Conservation (phyloP, 2,797 vertebrate genomes). For the Neomorphus geoffroyi region DNA sequence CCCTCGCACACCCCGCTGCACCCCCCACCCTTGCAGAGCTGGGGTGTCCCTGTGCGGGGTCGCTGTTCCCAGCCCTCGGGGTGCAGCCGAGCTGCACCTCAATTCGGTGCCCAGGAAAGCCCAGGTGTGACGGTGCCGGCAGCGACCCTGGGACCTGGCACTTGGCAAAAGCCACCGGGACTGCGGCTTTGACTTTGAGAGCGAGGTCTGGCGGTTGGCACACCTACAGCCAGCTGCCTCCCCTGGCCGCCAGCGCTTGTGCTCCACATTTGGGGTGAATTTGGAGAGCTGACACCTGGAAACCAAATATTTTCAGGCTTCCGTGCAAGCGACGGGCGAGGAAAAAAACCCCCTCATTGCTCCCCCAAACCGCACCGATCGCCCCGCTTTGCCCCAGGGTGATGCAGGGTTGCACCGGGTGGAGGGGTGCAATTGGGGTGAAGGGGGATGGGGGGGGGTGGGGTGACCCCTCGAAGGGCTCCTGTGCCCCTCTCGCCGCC, state of each 20-base stretch:
- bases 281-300: background rate
- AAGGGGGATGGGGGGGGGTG: too few relatives aligned
- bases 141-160: background rate
- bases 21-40: background rate
- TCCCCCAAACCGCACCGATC: rapidly evolving
- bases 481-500: background rate
- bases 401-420: background rate
- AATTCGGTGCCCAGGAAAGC: too few relatives aligned
- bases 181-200: background rate
- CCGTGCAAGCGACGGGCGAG: rapidly evolving
- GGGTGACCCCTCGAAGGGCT: background rate
- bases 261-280: background rate
- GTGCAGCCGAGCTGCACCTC: background rate
- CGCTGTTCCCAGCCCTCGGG: background rate
- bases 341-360: background rate
- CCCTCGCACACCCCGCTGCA: background rate
- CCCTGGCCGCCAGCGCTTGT: background rate
- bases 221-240: rapidly evolving
- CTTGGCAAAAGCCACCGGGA: background rate
- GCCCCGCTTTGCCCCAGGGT: too few relatives aligned
- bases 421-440: too few relatives aligned
- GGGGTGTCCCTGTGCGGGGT: background rate
- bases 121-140: background rate
- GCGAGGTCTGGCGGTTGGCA: background rate
- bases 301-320: background rate